Percentiles rank a stretch among this genome's conserved stretches.
Evolutionary conservation across 1,140 invertebrate genomes (phyloP).

Genomic region (Drosophila melanica): DNA sequence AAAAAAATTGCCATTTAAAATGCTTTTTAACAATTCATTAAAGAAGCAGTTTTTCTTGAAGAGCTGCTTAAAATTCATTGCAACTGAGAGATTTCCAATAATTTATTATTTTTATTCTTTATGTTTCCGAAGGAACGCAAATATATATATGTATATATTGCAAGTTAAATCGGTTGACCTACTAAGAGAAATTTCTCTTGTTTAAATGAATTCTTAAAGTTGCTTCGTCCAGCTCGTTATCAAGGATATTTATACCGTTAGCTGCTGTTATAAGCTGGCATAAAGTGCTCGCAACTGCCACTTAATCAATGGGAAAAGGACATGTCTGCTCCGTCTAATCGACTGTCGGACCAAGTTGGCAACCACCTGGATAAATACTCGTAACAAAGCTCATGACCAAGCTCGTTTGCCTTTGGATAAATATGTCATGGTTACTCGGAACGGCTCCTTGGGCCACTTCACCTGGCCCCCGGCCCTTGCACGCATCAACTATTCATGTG

Average conservation of each 20-base stretch:
- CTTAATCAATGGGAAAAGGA: neutral
- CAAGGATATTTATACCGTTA: neutral
- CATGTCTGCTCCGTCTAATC: constrained; percentile 5
- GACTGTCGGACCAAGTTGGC: constrained; percentile 1
- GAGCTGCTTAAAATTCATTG: too few relatives aligned
- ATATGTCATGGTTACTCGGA: constrained; percentile 15
- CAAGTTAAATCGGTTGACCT: too few relatives aligned
- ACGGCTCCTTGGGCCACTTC: constrained; percentile 1
- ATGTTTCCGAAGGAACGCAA: too few relatives aligned
- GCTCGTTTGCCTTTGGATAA: constrained; percentile 23
- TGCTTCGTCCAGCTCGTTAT: neutral
- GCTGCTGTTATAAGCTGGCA: neutral
- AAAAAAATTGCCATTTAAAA: constrained; percentile 16
- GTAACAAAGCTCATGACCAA: constrained; percentile 5
- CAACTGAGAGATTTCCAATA: too few relatives aligned
- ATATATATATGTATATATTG: too few relatives aligned
- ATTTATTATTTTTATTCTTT: too few relatives aligned
- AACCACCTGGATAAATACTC: constrained; percentile 26
- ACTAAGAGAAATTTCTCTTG: too few relatives aligned
- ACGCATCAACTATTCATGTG: neutral
- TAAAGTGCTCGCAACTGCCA: neutral
- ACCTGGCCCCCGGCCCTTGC: neutral
- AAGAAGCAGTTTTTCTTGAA: constrained; percentile 12
- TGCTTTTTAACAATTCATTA: constrained; percentile 42
- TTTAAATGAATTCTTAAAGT: too few relatives aligned